Base-by-base conservation (phyloP, 2,797 vertebrate genomes). In the Ataeniobius toweri region DNA sequence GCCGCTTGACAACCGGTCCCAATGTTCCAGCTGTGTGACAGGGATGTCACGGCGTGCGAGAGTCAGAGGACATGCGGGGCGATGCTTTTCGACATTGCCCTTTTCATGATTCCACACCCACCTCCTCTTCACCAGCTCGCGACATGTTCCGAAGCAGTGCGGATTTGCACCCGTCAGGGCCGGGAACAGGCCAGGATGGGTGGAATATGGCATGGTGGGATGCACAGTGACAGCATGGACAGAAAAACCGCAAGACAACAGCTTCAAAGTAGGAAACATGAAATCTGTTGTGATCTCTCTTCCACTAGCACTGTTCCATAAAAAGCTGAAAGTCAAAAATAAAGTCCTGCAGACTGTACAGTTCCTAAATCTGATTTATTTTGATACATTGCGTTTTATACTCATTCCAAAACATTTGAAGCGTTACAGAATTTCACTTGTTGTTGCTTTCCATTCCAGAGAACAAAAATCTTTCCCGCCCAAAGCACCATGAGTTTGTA, bases 71-170 rank as follows among this genome's bases (percentile, higher is more conserved):
- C 80, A 53, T 63, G 69, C 1, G 70, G 79, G 61, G 56, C 61
- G 74, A 95, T 94, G 75, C 28, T 89, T 93, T 90, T 90, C 73
- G 94, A 95, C 94, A 82, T 92, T 95, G 95, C 92, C 95, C 95
- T 96, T 96, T 96, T 94, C 93, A 76, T 44, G 83, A 87, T 92
- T 94, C 90, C 91, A 95, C 94, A 96, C 94, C 95, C 94, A 95
- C 95, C 95, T 95, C 94, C 92, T 94, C 94, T 93, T 95, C 92
- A 96, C 96, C 95, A 96, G 95, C 93, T 92, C 77, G 74, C 86
- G 83, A 94, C 94, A 93, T 94, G 94, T 94, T 93, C 89, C 83
- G 85, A 91, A 95, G 92, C 92, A 91, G 90, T 75, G 83, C 79
- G 89, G 89, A 89, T 94, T 90, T 92, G 92, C 92, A 94, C 85